These are phyloP conservation scores for Hypena proboscidalis DNA, from an alignment of 2,888 invertebrate genomes.

Conservation along the genomic window DNA sequence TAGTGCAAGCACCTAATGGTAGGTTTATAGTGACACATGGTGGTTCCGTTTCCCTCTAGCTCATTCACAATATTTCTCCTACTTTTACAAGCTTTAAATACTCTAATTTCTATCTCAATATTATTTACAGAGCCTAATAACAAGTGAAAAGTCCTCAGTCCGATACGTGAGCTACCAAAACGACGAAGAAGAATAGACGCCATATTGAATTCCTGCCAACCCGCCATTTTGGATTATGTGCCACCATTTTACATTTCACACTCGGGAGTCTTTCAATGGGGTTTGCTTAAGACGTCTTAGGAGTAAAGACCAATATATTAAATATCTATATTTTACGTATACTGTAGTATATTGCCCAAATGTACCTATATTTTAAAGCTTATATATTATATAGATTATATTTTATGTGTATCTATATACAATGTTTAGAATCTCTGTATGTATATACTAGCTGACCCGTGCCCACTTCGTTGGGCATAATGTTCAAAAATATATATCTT, in stretches of 20 bases:
- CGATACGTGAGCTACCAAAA: slow-evolving; percentile 98
- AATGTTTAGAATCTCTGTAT: slow-evolving; percentile 39
- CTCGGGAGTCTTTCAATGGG: slow-evolving; percentile 44
- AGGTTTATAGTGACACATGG: too few species aligned
- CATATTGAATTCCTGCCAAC: slow-evolving; percentile 39
- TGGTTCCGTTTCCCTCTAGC: too few species aligned
- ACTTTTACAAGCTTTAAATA: background rate
- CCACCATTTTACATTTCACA: slow-evolving; percentile 33
- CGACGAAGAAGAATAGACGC: slow-evolving; percentile 91
- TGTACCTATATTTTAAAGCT: slow-evolving; percentile 54
- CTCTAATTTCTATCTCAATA: background rate
- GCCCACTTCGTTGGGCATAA: too few species aligned
- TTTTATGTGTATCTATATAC: slow-evolving; percentile 42
- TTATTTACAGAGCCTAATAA: slow-evolving; percentile 91
- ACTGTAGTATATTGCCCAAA: slow-evolving; percentile 62
- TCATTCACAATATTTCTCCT: too few species aligned
- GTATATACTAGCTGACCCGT: too few species aligned
- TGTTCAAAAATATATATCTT: too few species aligned
- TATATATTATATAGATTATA: slow-evolving; percentile 38
- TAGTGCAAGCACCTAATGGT: too few species aligned
- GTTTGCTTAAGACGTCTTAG: slow-evolving; percentile 38
- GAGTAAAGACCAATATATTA: slow-evolving; percentile 36
- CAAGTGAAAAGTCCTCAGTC: slow-evolving; percentile 96
- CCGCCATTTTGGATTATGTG: slow-evolving; percentile 12
- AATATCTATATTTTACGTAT: slow-evolving; percentile 46